Evolutionary conservation across 92 coral and sea anemone genomes (phyloP), one percentile per base, ranked within the genome.

Genomic region (Palythoa grandis): DNA sequence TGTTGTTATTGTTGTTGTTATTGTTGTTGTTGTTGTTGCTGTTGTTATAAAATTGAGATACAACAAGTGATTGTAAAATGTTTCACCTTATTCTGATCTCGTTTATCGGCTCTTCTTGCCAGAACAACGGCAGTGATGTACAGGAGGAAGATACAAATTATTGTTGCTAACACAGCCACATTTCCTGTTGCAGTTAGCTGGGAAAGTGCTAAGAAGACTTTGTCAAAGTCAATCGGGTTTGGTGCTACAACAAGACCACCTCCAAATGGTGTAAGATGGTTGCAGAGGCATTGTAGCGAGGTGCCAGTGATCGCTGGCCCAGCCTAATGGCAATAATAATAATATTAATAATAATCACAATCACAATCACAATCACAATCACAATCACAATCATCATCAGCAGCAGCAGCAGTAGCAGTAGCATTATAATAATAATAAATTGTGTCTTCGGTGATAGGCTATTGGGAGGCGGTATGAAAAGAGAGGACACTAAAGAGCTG

Each of bases 201-300:
- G 11, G 83, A 70, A 11, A 86, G 63, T 35, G 82, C 85, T 40
- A 38, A 13, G 67, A 86, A 86, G 20, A 86, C 88, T 86, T 77
- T 65, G 68, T 58, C 76, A 29, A 86, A 86, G 60, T 86, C 88
- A 48, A 86, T 86, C 2, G 88, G 88, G 56, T 86, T 86, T 23
- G 88, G 88, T 11, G 88, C 88, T 11, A 76, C 88, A 58, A 86
- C 68, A 35, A 86, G 12, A 10, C 83, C 88, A 23, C 88, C 75
- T 53, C 88, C 88, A 66, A 86, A 86, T 22, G 88, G 60, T 23
- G 83, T 86, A 5, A 86, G 83, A 15, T 86, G 88, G 25, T 61
- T 75, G 40, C 88, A 86, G 82, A 75, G 74, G 40, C 88, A 86
- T 56, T 38, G 86, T 2, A 86, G 23, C 16, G 84, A 61, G 35